These are phyloP conservation scores for Rotaria sp. DNA, from an alignment of 2,888 invertebrate species.

Conservation along the genomic window DNA sequence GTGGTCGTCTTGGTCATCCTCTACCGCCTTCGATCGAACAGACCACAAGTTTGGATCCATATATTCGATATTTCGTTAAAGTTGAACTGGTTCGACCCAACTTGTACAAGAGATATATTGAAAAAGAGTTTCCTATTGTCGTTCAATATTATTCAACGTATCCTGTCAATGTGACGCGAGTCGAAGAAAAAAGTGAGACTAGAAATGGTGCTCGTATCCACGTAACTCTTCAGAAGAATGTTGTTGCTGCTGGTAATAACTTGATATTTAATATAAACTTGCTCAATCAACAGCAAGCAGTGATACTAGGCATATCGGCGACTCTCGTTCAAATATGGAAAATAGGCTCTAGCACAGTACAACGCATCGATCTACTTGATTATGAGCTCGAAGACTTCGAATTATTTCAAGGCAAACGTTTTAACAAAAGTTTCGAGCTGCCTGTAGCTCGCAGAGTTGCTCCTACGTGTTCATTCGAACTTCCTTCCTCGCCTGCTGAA, in stretches of 20 bases:
- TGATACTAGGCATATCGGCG: background rate
- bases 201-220: background rate
- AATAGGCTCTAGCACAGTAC: background rate
- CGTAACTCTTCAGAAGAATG: background rate
- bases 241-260: background rate
- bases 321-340: background rate
- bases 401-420: background rate
- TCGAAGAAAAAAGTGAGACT: background rate
- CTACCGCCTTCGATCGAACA: background rate
- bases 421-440: background rate
- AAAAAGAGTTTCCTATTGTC: background rate
- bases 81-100: background rate
- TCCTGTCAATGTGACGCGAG: background rate
- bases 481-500: background rate
- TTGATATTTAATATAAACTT: background rate
- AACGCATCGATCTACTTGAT: background rate
- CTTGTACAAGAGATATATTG: background rate
- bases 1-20: background rate
- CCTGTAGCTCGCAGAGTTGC: background rate
- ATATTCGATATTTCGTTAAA: background rate
- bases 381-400: background rate
- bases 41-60: background rate
- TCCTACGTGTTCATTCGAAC: background rate
- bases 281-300: background rate
- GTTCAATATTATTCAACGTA: background rate